These are phyloP conservation scores for Chelon labrosus DNA, from an alignment of 2,797 vertebrate species.

Conservation along the genomic window DNA sequence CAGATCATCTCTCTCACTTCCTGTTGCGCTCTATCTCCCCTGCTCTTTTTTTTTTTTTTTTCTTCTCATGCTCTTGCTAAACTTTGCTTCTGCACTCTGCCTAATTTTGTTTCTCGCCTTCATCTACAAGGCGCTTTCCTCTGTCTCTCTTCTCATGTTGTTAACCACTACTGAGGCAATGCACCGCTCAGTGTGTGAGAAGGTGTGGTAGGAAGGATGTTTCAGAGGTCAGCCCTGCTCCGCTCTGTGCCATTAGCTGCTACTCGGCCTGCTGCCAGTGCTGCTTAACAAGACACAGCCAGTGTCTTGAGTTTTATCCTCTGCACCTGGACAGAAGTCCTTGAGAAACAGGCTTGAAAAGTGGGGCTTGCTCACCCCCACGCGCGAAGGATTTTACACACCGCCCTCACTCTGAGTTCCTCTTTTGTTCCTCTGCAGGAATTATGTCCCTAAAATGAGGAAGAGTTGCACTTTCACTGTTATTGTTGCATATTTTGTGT, in stretches of 20 bases:
- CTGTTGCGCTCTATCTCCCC: conserved; percentile 19
- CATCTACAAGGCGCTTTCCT: background rate
- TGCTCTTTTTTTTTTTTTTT: background rate
- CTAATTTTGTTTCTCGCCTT: conserved; percentile 5
- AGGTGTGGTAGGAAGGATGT: conserved; percentile 56
- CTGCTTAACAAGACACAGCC: conserved; percentile 54
- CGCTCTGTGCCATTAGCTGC: conserved; percentile 55
- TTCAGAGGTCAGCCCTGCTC: conserved; percentile 47
- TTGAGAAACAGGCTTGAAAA: conserved; percentile 30
- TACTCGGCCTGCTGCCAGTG: conserved; percentile 41
- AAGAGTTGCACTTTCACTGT: too few relatives aligned
- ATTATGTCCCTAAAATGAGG: background rate
- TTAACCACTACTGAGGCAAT: conserved; percentile 27
- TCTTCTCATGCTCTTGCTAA: conserved; percentile 11
- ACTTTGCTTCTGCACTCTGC: conserved; percentile 5
- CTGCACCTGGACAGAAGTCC: conserved; percentile 39
- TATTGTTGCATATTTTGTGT: too few relatives aligned
- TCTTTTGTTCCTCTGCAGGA: conserved; percentile 1
- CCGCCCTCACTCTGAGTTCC: conserved; percentile 10
- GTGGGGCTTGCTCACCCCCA: conserved; percentile 21
- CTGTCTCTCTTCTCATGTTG: background rate
- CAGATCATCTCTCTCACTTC: conserved; percentile 55
- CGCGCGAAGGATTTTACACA: conserved; percentile 4
- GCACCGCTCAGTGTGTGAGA: background rate
- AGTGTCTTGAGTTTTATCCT: conserved; percentile 42